Conservation (phyloP, 2,113 vertebrate genomes). For the Actenoides lindsayi region DNA sequence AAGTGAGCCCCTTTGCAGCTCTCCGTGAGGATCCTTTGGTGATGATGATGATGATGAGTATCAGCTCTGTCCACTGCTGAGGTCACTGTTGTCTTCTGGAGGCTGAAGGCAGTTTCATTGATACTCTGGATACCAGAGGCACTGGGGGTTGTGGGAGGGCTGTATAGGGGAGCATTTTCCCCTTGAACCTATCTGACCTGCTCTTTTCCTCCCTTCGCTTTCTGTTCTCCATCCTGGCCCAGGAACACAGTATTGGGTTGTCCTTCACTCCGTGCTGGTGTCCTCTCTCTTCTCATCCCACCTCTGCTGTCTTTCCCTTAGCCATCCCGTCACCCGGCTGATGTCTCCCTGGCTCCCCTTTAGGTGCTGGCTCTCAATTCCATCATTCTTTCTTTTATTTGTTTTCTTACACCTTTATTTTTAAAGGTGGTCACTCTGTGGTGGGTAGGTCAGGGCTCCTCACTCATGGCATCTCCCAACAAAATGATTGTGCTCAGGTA, state of each 20-base stretch:
- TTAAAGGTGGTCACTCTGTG: neutral
- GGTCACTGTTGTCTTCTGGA: neutral
- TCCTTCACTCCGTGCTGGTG: accelerated
- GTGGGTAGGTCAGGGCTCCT: neutral
- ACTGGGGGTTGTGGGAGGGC: neutral
- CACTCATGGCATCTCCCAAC: accelerated
- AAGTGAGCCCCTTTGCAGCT: accelerated
- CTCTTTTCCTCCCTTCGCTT: conserved; percentile 37
- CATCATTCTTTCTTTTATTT: neutral
- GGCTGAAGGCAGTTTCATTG: neutral
- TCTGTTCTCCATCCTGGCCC: conserved; percentile 69
- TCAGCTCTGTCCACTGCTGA: neutral
- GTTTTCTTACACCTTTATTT: neutral
- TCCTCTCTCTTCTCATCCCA: neutral
- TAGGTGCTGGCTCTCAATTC: accelerated
- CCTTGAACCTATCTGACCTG: conserved; percentile 24
- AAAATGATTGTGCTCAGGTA: neutral
- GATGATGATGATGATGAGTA: neutral
- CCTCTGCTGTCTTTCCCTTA: neutral
- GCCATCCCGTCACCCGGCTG: neutral
- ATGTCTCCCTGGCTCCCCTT: accelerated
- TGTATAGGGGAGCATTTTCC: neutral
- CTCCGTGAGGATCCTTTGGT: neutral
- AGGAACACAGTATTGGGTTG: neutral
- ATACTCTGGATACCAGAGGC: conserved; percentile 9